Evolutionary conservation across 2,888 invertebrate species (phyloP), one percentile per base, ranked within the genome.

Genomic region (Aporophyla nigra): DNA sequence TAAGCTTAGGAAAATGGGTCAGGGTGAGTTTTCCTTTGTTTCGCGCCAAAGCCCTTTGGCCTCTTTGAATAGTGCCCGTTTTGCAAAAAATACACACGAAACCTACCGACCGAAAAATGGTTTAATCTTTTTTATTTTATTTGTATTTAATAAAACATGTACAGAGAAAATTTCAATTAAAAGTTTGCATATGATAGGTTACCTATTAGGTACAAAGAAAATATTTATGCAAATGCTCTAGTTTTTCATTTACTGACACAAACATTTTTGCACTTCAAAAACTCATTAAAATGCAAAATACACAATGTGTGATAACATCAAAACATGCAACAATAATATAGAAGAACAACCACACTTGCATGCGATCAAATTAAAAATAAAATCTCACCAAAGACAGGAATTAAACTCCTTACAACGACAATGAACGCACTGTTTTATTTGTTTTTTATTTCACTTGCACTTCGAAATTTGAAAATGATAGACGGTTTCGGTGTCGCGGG

Each of bases 301-400:
- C 67, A 58, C 49, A 54, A 19, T 14, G 16, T 66, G 75, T 61
- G 49, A 56, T 83, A 80, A 67, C 70, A 80, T 62, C 70, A 67
- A 67, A 79, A 79, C 70, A 80, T 77, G 68, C 40, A 84, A 75
- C 73, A 76, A 79, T 40, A 76, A 59, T 43, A 56, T 62, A 76
- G n/a, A 80, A 58, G 16, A 14, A 6, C 56, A 62, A 71, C 80
- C 33, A 33, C 27, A 71, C 40, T 56, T 63, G 54, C 70, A 70
- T 71, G 24, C 62, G 74, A 65, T 76, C 33, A 68, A 80, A 76
- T 62, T 53, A 77, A 74, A 82, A 84, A 82, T 71, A 73, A 78
- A 82, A 84, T 85, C 93, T 93, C 77, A 94, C 94, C 94, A 87
- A 90, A 90, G 72, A 88, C 82, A 88, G 73, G 58, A 77, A 78